Percentiles rank a stretch among this genome's conserved stretches.
phyloP scores from a whole-genome alignment of 2,797 vertebrate species.

The Ctenopoma multispine region DNA sequence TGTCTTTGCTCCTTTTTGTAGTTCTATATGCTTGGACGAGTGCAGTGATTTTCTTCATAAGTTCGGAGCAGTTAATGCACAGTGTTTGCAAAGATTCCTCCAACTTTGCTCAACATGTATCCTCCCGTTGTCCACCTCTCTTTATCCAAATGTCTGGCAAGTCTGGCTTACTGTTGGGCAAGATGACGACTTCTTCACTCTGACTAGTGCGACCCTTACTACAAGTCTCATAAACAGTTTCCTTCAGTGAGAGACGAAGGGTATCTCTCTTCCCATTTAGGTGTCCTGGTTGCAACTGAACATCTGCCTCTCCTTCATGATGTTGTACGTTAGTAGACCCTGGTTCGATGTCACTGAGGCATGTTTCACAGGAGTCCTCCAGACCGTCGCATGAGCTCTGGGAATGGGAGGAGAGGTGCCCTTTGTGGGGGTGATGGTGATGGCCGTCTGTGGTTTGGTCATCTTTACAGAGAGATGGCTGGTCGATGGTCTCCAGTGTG shows the following conservation, averaged over 20 bases:
- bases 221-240: constrained; percentile 90
- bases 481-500: constrained; percentile 75
- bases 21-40: not conserved
- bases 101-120: constrained; percentile 70
- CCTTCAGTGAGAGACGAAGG: constrained; percentile 91
- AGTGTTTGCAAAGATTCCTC: constrained; percentile 45
- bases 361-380: constrained; percentile 93
- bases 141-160: constrained; percentile 98
- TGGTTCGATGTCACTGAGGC: constrained; percentile 89
- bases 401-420: constrained; percentile 78
- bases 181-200: constrained; percentile 87
- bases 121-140: constrained; percentile 83
- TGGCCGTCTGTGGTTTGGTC: constrained; percentile 49
- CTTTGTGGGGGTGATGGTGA: constrained; percentile 58
- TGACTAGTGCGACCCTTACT: constrained; percentile 87
- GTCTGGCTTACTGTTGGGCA: constrained; percentile 97
- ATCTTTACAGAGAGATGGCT: constrained; percentile 74
- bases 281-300: constrained; percentile 87
- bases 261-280: constrained; percentile 94
- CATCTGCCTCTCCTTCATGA: constrained; percentile 45
- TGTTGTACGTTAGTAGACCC: constrained; percentile 71
- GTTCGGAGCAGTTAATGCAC: constrained; percentile 46
- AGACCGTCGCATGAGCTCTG: constrained; percentile 92
- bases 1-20: constrained; percentile 24
- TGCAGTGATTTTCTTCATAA: constrained; percentile 17